Percentiles rank a stretch among this genome's conserved stretches.
These are phyloP conservation scores for Apoda limacodes DNA, from an alignment of 2,888 invertebrate genomes.

Conservation along the genomic window DNA sequence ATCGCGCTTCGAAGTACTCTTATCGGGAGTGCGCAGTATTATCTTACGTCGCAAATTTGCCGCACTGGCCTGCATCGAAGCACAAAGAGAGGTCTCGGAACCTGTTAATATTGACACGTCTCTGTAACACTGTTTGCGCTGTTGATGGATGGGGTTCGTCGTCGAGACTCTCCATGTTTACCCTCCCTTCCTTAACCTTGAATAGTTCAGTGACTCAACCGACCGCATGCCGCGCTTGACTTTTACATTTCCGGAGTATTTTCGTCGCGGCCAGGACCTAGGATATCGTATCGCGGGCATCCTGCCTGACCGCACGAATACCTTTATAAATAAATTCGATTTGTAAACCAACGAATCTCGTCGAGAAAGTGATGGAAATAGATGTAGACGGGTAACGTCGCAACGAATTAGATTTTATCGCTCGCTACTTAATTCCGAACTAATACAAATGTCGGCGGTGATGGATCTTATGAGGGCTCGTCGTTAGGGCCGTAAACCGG, in stretches of 20 bases:
- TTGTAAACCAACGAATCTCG: constrained; percentile 19
- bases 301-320: constrained; percentile 25
- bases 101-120: constrained; percentile 41
- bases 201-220: constrained; percentile 46
- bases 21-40: constrained; percentile 19
- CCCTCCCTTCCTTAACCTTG: constrained; percentile 53
- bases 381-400: constrained; percentile 25
- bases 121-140: constrained; percentile 47
- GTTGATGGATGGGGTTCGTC: constrained; percentile 48
- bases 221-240: constrained; percentile 33
- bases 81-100: constrained; percentile 18
- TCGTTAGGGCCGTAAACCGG: constrained; percentile 39
- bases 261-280: constrained; percentile 41
- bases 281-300: constrained; percentile 40
- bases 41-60: constrained; percentile 31
- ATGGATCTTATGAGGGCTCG: constrained; percentile 36
- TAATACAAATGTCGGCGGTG: constrained; percentile 40
- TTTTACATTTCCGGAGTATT: constrained; percentile 53
- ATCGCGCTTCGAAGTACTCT: constrained; percentile 19
- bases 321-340: constrained; percentile 25
- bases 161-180: constrained; percentile 31
- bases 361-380: constrained; percentile 19
- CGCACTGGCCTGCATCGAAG: constrained; percentile 18
- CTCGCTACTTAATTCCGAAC: constrained; percentile 37
- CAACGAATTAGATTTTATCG: constrained; percentile 37